Base-by-base conservation (phyloP, 2,888 invertebrate species). In the Cheilosia impressa region DNA sequence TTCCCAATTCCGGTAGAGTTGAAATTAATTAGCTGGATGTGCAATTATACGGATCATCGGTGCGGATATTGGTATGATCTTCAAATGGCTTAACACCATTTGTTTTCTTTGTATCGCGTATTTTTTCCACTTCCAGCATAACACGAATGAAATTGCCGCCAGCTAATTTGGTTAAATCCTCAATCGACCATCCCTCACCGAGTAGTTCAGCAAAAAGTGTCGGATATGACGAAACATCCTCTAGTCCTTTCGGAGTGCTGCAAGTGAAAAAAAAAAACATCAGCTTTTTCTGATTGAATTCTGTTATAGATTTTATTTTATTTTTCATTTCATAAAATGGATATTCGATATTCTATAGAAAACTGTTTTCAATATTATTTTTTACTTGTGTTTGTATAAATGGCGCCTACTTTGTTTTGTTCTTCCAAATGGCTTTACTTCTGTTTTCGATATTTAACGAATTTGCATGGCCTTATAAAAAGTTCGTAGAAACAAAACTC, bases 241-340 rank as follows among this genome's bases (percentile, higher is more conserved):
- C 96, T 69, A 97, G 93, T 31, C 97, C 97, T 92, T 95, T 95
- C 13, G 97, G 97, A 58, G 96, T 96, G 91, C 97, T 97, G 92
- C 68, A 90, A 87, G 52, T 9, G 57, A 22, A 53, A 66, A 53
- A 66, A 66, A 22, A 22, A 22, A 50, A 22, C n/a, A 50, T 50
- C 6, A 13, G 13, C 9, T 52, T 17, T 6, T 55, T 68, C 55
- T 45, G 53, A 53, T 66, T 66, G 43, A 66, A 53, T 53, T 13
- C n/a, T 50, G 17, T 22, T n/a, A 19, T 43, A 43, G 2, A 19
- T 52, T 10, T 24, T 4, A 15, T 13, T 53, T 19, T 52, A 0
- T 22, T 52, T 52, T 52, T 52, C 10, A 13, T 38, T 38, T 3
- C 10, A 38, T 13, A 13, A 38, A 38, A 52, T 47, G 4, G 5